Percentiles rank a stretch among this genome's conserved stretches.
phyloP scores from a whole-genome alignment of 1,140 invertebrate genomes.

The Brachionus calyciflorus region DNA sequence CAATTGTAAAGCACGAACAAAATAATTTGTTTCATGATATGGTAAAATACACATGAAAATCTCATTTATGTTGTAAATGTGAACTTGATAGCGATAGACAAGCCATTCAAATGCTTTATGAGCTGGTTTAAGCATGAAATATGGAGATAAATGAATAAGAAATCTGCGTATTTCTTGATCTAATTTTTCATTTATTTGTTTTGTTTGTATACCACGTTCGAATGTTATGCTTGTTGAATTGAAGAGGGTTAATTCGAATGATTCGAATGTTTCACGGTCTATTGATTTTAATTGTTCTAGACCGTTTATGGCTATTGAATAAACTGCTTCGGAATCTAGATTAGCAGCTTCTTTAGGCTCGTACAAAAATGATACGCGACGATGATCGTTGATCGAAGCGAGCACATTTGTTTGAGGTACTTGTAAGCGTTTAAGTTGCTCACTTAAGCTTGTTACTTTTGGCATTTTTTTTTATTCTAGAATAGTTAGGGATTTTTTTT shows the following conservation, averaged over 20 bases:
- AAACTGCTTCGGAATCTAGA: constrained; percentile 76
- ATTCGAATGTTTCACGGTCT: constrained; percentile 67
- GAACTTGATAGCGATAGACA: constrained; percentile 73
- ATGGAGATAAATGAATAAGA: constrained; percentile 76
- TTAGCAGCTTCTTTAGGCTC: constrained; percentile 80
- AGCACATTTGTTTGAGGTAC: constrained; percentile 35
- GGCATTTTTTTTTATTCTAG: constrained; percentile 17
- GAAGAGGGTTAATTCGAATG: constrained; percentile 75
- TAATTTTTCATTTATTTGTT: constrained; percentile 73
- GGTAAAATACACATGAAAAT: constrained; percentile 78
- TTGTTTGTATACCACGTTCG: constrained; percentile 75
- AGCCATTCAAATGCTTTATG: constrained; percentile 91
- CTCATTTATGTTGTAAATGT: constrained; percentile 78
- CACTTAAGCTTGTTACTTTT: constrained; percentile 38
- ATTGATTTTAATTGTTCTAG: constrained; percentile 74
- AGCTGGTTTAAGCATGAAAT: constrained; percentile 75
- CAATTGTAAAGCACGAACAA: constrained; percentile 76
- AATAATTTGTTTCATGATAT: constrained; percentile 84
- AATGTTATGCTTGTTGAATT: constrained; percentile 68
- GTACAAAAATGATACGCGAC: constrained; percentile 76
- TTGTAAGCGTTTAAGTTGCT: constrained; percentile 36
- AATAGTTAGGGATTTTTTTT: too few species aligned
- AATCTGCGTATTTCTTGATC: constrained; percentile 76
- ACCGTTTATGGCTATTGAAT: constrained; percentile 68
- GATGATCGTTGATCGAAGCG: not conserved